phyloP scores from a whole-genome alignment of 2,888 invertebrate species.

The Heliconius ethilla region DNA sequence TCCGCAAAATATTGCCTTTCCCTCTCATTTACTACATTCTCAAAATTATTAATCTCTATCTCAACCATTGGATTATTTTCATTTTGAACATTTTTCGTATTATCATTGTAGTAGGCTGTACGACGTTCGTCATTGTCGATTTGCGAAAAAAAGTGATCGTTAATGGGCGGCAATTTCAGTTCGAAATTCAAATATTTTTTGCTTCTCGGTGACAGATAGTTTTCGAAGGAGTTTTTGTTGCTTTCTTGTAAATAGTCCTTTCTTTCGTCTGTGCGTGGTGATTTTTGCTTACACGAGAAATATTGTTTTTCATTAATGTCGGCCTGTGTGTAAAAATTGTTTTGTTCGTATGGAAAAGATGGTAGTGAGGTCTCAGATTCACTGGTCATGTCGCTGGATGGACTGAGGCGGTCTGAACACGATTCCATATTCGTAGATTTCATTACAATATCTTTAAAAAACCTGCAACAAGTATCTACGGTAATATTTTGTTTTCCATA shows the following conservation, averaged over 20 bases:
- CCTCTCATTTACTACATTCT: slow-evolving; percentile 55
- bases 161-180: slow-evolving; percentile 71
- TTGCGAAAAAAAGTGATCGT: slow-evolving; percentile 70
- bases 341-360: slow-evolving; percentile 71
- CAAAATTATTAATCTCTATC: slow-evolving; percentile 62
- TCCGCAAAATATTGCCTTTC: slow-evolving; percentile 69
- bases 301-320: slow-evolving; percentile 69
- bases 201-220: slow-evolving; percentile 65
- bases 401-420: slow-evolving; percentile 73
- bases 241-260: slow-evolving; percentile 73
- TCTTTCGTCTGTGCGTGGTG: slow-evolving; percentile 56
- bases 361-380: slow-evolving; percentile 76
- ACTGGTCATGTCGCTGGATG: slow-evolving; percentile 73
- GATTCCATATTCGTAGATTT: slow-evolving; percentile 78
- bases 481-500: neutral
- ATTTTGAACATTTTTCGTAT: slow-evolving; percentile 70
- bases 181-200: slow-evolving; percentile 78
- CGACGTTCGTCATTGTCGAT: slow-evolving; percentile 71
- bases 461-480: slow-evolving; percentile 34
- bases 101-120: slow-evolving; percentile 63
- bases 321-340: slow-evolving; percentile 66
- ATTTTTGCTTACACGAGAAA: slow-evolving; percentile 70
- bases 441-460: slow-evolving; percentile 52
- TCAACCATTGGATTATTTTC: slow-evolving; percentile 69
- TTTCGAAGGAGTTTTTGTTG: slow-evolving; percentile 69